A percentile compares a stretch with the other conserved stretches of the same genome.
phyloP scores from a whole-genome alignment of 2,888 invertebrate species.

The Chromoteleia sp. region DNA sequence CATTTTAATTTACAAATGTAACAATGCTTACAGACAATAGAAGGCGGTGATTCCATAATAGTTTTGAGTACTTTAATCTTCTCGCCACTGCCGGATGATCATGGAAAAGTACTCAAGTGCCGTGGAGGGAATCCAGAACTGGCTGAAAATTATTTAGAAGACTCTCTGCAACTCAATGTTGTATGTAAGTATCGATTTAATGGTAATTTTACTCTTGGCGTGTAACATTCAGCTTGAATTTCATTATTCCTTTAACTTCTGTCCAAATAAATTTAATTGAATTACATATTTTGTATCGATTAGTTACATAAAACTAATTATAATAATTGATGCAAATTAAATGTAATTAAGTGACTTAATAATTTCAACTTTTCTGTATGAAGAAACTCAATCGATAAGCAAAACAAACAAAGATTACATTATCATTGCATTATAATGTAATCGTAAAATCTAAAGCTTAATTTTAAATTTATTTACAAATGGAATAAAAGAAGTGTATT shows the following conservation, averaged over 20 bases:
- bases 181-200: slow-evolving; percentile 90
- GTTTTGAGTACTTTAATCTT: slow-evolving; percentile 92
- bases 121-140: slow-evolving; percentile 93
- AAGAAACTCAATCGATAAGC: too few relatives aligned
- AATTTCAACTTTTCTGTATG: too few relatives aligned
- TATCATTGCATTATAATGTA: too few relatives aligned
- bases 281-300: too few relatives aligned
- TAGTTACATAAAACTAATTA: too few relatives aligned
- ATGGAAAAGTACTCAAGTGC: slow-evolving; percentile 93
- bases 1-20: too few relatives aligned
- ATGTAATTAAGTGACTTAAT: too few relatives aligned
- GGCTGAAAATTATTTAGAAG: slow-evolving; percentile 91
- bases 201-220: slow-evolving; percentile 20
- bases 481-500: too few relatives aligned
- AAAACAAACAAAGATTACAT: too few relatives aligned
- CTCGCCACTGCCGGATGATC: slow-evolving; percentile 93
- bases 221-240: slow-evolving; percentile 8
- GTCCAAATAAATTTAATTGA: background rate
- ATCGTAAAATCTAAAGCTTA: too few relatives aligned
- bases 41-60: slow-evolving; percentile 87
- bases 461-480: too few relatives aligned
- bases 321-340: too few relatives aligned
- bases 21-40: slow-evolving; percentile 69
- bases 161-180: slow-evolving; percentile 92
- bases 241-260: slow-evolving; percentile 5